phyloP scores from a whole-genome alignment of 2,797 vertebrate species.

The Poeciliopsis turneri region DNA sequence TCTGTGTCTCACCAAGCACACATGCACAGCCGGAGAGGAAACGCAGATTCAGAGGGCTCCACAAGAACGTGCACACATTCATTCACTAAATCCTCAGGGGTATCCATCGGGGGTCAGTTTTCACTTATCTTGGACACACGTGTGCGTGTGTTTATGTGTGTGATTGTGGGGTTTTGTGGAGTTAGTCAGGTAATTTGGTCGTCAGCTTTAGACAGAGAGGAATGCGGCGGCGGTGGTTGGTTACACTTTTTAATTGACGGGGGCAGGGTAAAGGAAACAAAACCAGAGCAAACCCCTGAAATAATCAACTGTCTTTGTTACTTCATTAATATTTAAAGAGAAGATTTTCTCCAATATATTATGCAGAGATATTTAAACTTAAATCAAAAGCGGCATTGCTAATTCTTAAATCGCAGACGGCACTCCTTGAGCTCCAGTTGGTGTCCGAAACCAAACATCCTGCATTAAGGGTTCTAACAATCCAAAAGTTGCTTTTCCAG shows the following conservation, averaged over 20 bases:
- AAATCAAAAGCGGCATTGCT: background rate
- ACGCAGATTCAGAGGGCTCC: conserved; percentile 36
- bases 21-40: conserved; percentile 53
- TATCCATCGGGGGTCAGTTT: conserved; percentile 58
- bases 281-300: conserved; percentile 13
- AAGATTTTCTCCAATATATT: background rate
- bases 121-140: conserved; percentile 39
- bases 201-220: conserved; percentile 59
- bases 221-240: conserved; percentile 51
- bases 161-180: conserved; percentile 24
- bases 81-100: conserved; percentile 56
- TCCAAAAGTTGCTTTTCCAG: background rate
- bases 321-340: background rate
- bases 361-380: background rate
- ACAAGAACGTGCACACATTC: conserved; percentile 42
- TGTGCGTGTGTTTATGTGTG: conserved; percentile 33
- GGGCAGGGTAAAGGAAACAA: conserved; percentile 36
- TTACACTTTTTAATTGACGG: conserved; percentile 42
- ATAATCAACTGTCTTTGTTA: background rate
- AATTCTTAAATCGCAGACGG: too few species aligned
- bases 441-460: background rate
- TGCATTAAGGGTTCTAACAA: background rate
- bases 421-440: too few species aligned
- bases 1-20: conserved; percentile 58
- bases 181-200: conserved; percentile 64